Conservation (phyloP, 2,797 vertebrate species). For the Caiman crocodilus region DNA sequence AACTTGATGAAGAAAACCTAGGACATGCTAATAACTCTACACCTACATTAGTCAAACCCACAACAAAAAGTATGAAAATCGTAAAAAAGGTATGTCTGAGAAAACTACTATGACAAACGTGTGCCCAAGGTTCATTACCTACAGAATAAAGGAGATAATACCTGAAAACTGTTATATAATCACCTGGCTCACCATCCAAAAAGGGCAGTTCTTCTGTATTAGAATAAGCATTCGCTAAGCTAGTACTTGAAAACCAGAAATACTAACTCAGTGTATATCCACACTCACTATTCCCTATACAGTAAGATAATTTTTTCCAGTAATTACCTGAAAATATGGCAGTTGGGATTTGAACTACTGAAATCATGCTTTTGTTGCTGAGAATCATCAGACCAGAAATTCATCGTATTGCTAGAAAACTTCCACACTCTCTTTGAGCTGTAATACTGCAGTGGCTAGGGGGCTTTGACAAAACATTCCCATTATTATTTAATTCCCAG, state of each 20-base stretch:
- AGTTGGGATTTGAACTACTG: conserved; percentile 57
- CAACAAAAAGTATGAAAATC: not conserved
- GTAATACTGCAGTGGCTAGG: conserved; percentile 40
- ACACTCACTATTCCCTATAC: conserved; percentile 1
- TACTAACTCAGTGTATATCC: conserved; percentile 14
- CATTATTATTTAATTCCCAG: conserved; percentile 47
- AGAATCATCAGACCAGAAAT: conserved; percentile 57
- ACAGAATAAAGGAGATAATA: conserved; percentile 32
- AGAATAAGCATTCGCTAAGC: conserved; percentile 14
- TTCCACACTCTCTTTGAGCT: conserved; percentile 42
- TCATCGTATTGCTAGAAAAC: conserved; percentile 46
- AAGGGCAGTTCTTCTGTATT: conserved; percentile 1
- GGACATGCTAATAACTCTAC: not conserved
- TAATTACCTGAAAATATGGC: conserved; percentile 67
- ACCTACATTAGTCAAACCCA: not conserved
- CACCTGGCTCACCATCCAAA: not conserved
- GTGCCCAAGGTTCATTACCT: conserved; percentile 28
- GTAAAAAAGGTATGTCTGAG: not conserved
- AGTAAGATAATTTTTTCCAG: conserved; percentile 15
- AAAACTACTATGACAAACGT: conserved; percentile 43
- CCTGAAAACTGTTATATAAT: not conserved
- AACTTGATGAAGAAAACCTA: not conserved
- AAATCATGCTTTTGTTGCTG: conserved; percentile 60
- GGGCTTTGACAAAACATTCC: conserved; percentile 55
- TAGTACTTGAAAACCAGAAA: conserved; percentile 53